These are phyloP conservation scores for Phyllopteryx taeniolatus DNA, from an alignment of 2,113 vertebrate species.

Conservation along the genomic window DNA sequence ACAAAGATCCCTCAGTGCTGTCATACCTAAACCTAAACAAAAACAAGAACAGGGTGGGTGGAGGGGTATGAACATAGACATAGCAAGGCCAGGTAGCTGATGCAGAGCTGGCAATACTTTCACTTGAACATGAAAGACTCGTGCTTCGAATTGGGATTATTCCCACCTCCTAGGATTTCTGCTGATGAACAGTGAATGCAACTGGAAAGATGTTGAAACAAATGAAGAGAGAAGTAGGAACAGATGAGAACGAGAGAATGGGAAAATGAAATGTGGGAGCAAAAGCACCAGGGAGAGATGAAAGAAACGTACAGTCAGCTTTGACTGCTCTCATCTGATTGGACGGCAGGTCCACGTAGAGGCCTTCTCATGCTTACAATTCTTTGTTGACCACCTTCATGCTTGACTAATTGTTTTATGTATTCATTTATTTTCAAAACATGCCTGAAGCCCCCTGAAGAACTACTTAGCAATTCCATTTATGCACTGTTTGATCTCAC, in stretches of 20 bases:
- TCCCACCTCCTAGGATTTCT: conserved; percentile 53
- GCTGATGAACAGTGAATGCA: conserved; percentile 48
- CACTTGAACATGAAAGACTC: conserved; percentile 58
- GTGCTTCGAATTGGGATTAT: conserved; percentile 60
- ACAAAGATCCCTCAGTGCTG: conserved; percentile 60
- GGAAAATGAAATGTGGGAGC: conserved; percentile 40
- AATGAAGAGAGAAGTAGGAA: conserved; percentile 44
- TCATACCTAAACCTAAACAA: conserved; percentile 37
- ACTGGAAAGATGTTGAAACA: conserved; percentile 43
- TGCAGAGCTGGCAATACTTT: conserved; percentile 43
- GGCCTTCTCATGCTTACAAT: conserved; percentile 11
- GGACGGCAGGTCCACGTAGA: conserved; percentile 39
- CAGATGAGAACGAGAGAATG: conserved; percentile 25
- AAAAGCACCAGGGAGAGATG: conserved; percentile 24
- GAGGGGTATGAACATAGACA: conserved; percentile 5
- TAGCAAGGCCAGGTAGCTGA: conserved; percentile 9
- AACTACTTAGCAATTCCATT: background rate
- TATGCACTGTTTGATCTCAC: conserved; percentile 39
- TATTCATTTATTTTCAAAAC: conserved; percentile 6
- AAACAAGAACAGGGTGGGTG: conserved; percentile 10
- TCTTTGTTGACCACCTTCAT: conserved; percentile 30
- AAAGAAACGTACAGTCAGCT: conserved; percentile 28
- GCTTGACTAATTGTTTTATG: background rate
- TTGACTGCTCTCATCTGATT: conserved; percentile 15
- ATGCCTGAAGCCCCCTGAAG: conserved; percentile 8